These are phyloP conservation scores for Brachionus manjavacas DNA, from an alignment of 1,140 invertebrate genomes.

Conservation along the genomic window DNA sequence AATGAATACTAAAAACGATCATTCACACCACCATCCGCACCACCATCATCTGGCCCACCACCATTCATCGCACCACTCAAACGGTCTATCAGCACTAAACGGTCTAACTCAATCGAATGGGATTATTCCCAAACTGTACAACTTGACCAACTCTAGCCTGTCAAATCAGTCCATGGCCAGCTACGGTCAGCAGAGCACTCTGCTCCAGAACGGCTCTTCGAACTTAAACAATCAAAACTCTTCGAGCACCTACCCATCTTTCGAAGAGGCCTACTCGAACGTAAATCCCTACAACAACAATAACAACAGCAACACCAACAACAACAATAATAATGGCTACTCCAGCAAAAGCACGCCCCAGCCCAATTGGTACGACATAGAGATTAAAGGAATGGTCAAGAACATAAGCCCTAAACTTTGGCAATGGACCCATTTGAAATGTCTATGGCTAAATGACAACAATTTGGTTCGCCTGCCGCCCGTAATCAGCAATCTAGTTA, in stretches of 20 bases:
- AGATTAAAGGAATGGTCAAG: constrained; percentile 65
- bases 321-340: neutral
- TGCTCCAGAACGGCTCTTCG: constrained; percentile 5
- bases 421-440: constrained; percentile 81
- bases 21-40: constrained; percentile 13
- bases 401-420: constrained; percentile 84
- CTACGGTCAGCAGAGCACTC: neutral
- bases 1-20: constrained; percentile 42
- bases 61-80: constrained; percentile 17
- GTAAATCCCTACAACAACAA: neutral
- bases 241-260: neutral
- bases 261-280: constrained; percentile 24
- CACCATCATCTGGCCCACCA: constrained; percentile 6
- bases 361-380: constrained; percentile 53
- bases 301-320: neutral
- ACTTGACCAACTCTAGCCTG: neutral
- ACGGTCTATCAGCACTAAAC: neutral
- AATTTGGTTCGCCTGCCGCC: constrained; percentile 76
- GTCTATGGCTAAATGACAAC: constrained; percentile 90
- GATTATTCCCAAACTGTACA: constrained; percentile 3
- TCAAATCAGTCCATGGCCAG: neutral
- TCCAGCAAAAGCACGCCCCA: neutral
- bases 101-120: constrained; percentile 6
- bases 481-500: constrained; percentile 75
- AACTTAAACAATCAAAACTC: neutral